These are phyloP conservation scores for Simalia tracyae DNA, from an alignment of 2,797 vertebrate genomes.

Conservation along the genomic window DNA sequence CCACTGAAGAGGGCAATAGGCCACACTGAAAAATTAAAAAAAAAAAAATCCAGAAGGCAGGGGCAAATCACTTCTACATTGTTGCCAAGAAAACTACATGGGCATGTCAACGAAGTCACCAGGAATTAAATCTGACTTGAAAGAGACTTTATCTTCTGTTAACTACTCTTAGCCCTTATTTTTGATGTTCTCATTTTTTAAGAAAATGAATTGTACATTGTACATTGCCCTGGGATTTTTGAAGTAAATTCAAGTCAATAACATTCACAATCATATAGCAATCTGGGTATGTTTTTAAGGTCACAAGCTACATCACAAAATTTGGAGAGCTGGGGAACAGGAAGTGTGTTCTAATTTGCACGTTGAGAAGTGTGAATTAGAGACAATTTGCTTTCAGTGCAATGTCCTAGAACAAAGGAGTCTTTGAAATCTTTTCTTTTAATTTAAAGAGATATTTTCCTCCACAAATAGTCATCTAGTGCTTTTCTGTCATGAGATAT, in stretches of 20 bases:
- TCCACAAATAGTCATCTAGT: background rate
- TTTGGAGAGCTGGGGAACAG: background rate
- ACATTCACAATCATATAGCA: background rate
- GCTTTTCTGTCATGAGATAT: background rate
- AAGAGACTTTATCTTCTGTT: background rate
- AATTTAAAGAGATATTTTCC: background rate
- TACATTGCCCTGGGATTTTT: background rate
- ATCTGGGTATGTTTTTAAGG: background rate
- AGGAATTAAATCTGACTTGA: too few relatives aligned
- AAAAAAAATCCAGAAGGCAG: too few relatives aligned
- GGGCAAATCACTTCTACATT: too few relatives aligned
- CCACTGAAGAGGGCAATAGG: too few relatives aligned
- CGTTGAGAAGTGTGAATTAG: background rate
- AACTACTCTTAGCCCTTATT: background rate
- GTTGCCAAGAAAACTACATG: too few relatives aligned
- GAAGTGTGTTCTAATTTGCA: background rate
- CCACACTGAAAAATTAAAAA: too few relatives aligned
- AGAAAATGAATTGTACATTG: background rate
- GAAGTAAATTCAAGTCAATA: background rate
- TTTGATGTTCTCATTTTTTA: background rate
- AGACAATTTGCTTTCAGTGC: background rate
- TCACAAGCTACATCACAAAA: background rate
- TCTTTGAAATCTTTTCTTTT: background rate
- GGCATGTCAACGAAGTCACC: too few relatives aligned
- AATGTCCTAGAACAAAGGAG: background rate